Base-by-base conservation (phyloP, 1,140 invertebrate species). In the Leptestheria dahalacensis region DNA sequence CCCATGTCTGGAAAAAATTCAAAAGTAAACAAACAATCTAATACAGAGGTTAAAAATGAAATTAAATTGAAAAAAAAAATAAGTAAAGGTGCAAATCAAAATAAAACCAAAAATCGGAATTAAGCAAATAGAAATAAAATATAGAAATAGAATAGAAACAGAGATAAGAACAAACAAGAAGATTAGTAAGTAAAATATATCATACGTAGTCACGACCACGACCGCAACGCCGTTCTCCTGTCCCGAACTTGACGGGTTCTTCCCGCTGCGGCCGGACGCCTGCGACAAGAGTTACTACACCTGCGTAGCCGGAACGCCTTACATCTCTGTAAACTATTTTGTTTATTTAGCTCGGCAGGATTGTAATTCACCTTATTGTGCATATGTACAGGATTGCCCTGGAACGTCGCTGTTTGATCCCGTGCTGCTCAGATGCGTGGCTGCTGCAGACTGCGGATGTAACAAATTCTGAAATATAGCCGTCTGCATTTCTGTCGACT, bases 341-440 rank as follows among this genome's bases (percentile, higher is more conserved):
- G 21, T 12, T 3, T 3, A 18, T 51, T 25, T 15, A n/a, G n/a
- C n/a, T n/a, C n/a, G n/a, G n/a, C n/a, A n/a, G n/a, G n/a, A 41
- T 41, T 41, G 33, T 41, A 41, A 9, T 41, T 9, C 15, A 41
- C 33, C 6, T 41, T 41, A 41, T 41, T 41, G 15, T 41, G 33
- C 6, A 41, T 41, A 9, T 41, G 15, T 41, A 9, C 26, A 60
- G 58, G 10, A 50, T 1, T 60, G 58, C 21, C 58, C 58, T 24
- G 58, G 48, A 21, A 60, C 49, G 50, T 28, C 58, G 9, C 15
- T 60, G 21, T 60, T 60, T 20, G 51, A 60, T 33, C 58, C 58
- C 10, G 23, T 4, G 26, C 49, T 20, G 0, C 49, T 28, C 20
- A 20, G 41, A 18, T 60, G 58, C 28, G 58, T 52, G 6, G 24